Percentiles rank a stretch among this genome's conserved stretches.
Conservation (phyloP, 2,797 vertebrate species). For the Hemibagrus guttatus region DNA sequence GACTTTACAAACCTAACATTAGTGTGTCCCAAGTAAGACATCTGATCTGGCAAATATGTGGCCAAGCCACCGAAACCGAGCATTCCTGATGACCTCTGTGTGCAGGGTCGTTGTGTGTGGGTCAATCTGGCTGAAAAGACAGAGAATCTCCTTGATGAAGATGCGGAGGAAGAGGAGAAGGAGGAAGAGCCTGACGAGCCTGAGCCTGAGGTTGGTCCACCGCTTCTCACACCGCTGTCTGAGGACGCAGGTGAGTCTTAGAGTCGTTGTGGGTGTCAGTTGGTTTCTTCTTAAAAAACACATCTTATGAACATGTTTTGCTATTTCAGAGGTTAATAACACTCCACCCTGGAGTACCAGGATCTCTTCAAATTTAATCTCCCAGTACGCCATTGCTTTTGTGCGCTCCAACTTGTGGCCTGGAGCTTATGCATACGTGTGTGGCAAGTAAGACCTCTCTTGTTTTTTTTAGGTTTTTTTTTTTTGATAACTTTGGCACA, state of each 20-base stretch:
- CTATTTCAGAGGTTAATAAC: slow-evolving; percentile 77
- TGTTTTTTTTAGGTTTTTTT: neutral
- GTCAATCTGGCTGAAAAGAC: slow-evolving; percentile 78
- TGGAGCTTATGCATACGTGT: slow-evolving; percentile 84
- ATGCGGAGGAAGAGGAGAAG: slow-evolving; percentile 80
- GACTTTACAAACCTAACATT: neutral
- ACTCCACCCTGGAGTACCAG: slow-evolving; percentile 81
- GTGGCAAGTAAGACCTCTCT: slow-evolving; percentile 77
- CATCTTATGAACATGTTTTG: slow-evolving; percentile 9
- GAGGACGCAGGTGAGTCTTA: slow-evolving; percentile 85
- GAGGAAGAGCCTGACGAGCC: slow-evolving; percentile 79
- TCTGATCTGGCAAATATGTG: neutral
- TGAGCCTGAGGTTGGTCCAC: slow-evolving; percentile 86
- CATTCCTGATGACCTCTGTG: neutral
- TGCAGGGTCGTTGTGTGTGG: slow-evolving; percentile 90
- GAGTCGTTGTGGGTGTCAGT: neutral
- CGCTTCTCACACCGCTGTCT: slow-evolving; percentile 86
- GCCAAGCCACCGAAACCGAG: neutral
- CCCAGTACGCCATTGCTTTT: slow-evolving; percentile 83
- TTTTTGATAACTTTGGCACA: neutral
- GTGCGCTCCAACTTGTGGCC: slow-evolving; percentile 91
- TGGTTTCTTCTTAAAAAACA: neutral
- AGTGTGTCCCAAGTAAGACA: neutral
- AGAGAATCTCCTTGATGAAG: slow-evolving; percentile 77
- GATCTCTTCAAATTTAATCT: slow-evolving; percentile 79